Evolutionary conservation across 2,113 vertebrate genomes (phyloP).

Genomic region (Hyaena hyaena): DNA sequence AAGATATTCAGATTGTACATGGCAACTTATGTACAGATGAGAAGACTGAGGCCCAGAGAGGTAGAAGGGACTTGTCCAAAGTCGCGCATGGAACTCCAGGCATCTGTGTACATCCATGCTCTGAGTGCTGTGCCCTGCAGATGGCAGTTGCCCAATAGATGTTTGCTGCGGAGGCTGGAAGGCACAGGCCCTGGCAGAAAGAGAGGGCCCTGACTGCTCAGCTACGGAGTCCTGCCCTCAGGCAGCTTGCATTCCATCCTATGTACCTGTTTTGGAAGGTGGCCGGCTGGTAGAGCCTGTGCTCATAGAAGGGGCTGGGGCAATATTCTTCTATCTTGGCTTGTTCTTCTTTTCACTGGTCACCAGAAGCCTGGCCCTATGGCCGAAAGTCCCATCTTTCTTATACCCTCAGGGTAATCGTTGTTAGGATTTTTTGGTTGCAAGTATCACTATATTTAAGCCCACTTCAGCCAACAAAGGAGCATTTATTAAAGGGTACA

Average conservation of each 20-base stretch:
- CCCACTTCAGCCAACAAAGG: neutral
- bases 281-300: neutral
- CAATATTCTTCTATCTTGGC: neutral
- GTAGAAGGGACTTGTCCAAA: neutral
- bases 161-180: neutral
- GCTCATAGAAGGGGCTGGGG: neutral
- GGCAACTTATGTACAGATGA: neutral
- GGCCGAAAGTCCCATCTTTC: neutral
- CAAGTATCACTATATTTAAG: neutral
- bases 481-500: neutral
- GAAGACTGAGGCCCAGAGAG: neutral
- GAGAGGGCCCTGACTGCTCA: neutral
- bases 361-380: neutral
- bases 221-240: neutral
- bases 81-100: neutral
- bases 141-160: neutral
- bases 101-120: neutral
- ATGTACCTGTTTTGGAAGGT: neutral
- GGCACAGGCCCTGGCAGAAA: neutral
- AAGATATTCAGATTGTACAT: neutral
- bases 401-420: neutral
- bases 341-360: neutral
- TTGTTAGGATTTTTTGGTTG: neutral
- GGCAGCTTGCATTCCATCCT: neutral
- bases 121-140: neutral